Evolutionary conservation across 2,797 vertebrate genomes (phyloP).

Genomic region (Microctenopoma lineatum): DNA sequence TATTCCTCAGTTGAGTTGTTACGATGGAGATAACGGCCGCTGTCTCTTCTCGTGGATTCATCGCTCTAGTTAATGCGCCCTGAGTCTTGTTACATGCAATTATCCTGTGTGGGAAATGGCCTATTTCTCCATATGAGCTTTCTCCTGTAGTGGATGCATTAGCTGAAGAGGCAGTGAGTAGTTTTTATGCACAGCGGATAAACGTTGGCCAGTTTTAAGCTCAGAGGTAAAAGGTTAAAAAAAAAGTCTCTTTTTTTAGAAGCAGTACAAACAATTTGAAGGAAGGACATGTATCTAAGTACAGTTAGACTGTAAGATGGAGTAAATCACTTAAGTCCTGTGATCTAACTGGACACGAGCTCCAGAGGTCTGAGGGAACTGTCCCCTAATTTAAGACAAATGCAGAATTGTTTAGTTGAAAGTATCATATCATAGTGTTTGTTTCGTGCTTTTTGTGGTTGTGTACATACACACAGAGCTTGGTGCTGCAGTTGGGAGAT

Average conservation of each 20-base stretch:
- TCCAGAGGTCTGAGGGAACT: too few species aligned
- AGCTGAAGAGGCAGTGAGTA: conserved; percentile 32
- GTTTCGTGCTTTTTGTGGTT: background rate
- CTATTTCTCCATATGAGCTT: conserved; percentile 43
- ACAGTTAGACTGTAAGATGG: too few species aligned
- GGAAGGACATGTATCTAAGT: too few species aligned
- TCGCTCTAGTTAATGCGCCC: conserved; percentile 44
- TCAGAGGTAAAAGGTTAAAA: background rate
- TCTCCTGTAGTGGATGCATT: conserved; percentile 32
- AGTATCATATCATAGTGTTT: background rate
- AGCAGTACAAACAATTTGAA: background rate
- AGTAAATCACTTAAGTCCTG: too few species aligned
- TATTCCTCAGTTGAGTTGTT: conserved; percentile 63
- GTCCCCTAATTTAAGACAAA: too few species aligned
- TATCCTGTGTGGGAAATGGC: conserved; percentile 30
- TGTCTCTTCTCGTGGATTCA: conserved; percentile 43
- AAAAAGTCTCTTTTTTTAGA: too few species aligned
- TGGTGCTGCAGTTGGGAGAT: conserved; percentile 45
- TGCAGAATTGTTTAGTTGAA: background rate
- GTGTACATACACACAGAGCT: background rate
- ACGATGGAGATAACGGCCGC: conserved; percentile 44
- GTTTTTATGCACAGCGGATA: conserved; percentile 20
- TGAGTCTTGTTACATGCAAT: conserved; percentile 52
- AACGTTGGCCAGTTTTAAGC: background rate
- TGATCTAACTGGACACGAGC: too few species aligned